phyloP scores from a whole-genome alignment of 2,113 vertebrate genomes.

The Chascanopsetta lugubris region DNA sequence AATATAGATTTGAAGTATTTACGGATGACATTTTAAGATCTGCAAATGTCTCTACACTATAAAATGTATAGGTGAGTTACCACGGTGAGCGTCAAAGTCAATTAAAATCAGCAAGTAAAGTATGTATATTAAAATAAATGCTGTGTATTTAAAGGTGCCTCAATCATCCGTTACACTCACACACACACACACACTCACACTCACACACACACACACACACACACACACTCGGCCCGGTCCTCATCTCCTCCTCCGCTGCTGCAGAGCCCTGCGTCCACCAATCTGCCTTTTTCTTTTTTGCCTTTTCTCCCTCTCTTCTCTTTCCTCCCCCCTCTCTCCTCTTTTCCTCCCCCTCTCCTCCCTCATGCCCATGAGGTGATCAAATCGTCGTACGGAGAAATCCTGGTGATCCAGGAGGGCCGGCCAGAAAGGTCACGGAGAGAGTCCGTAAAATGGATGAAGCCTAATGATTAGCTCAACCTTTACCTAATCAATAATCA shows the following conservation, averaged over 20 bases:
- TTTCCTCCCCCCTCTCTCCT: background rate
- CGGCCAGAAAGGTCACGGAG: constrained; percentile 79
- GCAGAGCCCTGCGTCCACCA: constrained; percentile 6
- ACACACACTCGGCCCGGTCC: background rate
- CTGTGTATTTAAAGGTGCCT: constrained; percentile 1
- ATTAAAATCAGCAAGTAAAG: background rate
- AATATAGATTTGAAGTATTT: background rate
- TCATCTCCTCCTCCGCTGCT: constrained; percentile 9
- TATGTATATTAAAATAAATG: background rate
- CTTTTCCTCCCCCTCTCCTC: too few species aligned
- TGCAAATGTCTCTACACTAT: background rate
- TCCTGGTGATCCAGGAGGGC: constrained; percentile 69
- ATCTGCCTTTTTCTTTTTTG: background rate
- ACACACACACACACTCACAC: background rate
- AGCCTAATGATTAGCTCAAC: constrained; percentile 89
- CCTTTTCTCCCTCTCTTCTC: background rate
- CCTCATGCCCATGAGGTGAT: constrained; percentile 57
- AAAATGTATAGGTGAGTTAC: too few species aligned
- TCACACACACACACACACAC: background rate
- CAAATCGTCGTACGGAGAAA: constrained; percentile 81
- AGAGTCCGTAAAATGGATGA: constrained; percentile 85
- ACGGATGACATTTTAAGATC: background rate
- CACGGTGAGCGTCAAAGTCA: background rate
- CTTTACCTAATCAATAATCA: constrained; percentile 89
- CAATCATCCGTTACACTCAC: background rate